A percentile compares a stretch with the other conserved stretches of the same genome.
phyloP scores from a whole-genome alignment of 2,797 vertebrate genomes.

The Knipowitschia caucasica region DNA sequence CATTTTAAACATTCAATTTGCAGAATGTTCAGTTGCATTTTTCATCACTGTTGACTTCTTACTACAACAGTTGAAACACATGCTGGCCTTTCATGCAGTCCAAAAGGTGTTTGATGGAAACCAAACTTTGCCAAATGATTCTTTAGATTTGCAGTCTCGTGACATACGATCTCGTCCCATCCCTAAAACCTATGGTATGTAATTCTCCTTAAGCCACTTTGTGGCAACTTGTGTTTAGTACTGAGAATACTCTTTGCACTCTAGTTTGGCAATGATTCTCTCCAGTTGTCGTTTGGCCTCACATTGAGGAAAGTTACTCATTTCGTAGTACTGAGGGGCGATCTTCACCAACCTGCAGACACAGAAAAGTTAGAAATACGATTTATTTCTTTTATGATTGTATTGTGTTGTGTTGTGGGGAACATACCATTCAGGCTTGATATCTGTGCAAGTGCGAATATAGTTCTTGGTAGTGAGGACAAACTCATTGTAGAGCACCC shows the following conservation, averaged over 20 bases:
- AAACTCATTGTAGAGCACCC: conserved; percentile 99
- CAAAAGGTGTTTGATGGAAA: no score
- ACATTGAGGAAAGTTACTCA: conserved; percentile 96
- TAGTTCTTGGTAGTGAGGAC: conserved; percentile 99
- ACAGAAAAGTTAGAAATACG: conserved; percentile 1
- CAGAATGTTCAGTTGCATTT: no score
- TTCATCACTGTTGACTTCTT: no score
- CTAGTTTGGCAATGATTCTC: conserved; percentile 94
- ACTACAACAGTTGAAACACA: no score
- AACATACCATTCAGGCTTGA: conserved; percentile 93
- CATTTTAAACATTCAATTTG: no score
- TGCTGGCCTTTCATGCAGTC: no score
- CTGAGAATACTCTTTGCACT: conserved; percentile 94
- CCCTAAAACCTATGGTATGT: no score
- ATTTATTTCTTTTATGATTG: no score
- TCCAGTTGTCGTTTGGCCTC: conserved; percentile 97
- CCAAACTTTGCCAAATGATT: no score
- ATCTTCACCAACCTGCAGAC: conserved; percentile 91
- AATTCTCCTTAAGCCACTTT: conserved; percentile 47
- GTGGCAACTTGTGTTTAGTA: conserved; percentile 73
- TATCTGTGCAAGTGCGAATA: conserved; percentile 96
- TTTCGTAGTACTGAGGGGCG: conserved; percentile 95
- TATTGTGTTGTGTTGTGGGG: no score
- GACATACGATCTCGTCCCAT: no score
- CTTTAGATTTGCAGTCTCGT: no score